These are phyloP conservation scores for Taxidea taxus DNA, from an alignment of 2,113 vertebrate species.

Conservation along the genomic window DNA sequence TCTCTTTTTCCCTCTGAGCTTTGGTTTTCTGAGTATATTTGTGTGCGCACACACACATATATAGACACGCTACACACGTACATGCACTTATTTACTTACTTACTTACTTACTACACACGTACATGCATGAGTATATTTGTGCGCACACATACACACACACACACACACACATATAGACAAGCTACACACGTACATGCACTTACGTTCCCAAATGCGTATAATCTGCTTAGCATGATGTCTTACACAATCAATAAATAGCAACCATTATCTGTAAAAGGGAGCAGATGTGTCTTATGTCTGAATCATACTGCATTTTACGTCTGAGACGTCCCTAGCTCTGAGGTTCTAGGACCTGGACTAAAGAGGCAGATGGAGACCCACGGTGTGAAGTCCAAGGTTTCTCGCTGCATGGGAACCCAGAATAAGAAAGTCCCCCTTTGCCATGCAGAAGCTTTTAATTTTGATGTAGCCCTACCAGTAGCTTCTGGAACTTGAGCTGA, in stretches of 20 bases:
- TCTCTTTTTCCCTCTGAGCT: neutral
- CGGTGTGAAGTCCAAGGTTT: neutral
- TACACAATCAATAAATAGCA: neutral
- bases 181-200: neutral
- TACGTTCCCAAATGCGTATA: neutral
- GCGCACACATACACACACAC: neutral
- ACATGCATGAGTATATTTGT: neutral
- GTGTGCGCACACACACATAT: too few species aligned
- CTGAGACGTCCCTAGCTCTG: neutral
- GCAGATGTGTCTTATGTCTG: neutral
- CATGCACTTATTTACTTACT: too few species aligned
- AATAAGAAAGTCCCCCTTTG: neutral
- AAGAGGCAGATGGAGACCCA: neutral
- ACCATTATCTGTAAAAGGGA: neutral
- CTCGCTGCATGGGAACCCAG: too few species aligned
- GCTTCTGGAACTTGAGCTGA: neutral
- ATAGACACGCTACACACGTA: neutral
- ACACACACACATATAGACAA: neutral
- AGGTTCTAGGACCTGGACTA: neutral
- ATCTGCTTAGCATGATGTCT: neutral
- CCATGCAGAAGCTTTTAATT: neutral
- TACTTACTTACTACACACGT: too few species aligned
- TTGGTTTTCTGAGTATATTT: neutral
- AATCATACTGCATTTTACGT: neutral
- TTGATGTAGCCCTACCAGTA: fast-evolving